Evolutionary conservation across 2,797 vertebrate genomes (phyloP).

Genomic region (Alfaro cultratus): DNA sequence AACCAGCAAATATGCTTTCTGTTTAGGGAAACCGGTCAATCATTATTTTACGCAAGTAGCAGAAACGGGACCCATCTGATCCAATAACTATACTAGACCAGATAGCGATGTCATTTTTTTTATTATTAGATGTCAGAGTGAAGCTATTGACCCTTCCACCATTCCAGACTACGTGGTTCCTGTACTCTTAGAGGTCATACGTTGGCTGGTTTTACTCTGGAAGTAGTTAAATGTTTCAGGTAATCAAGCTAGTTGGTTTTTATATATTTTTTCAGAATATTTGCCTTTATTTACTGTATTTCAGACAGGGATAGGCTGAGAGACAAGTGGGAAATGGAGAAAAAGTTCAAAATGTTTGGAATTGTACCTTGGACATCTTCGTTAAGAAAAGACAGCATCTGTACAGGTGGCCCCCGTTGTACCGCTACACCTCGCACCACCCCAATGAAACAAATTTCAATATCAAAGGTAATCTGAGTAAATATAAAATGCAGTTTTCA

Average conservation of each 20-base stretch:
- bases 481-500: background rate
- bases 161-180: background rate
- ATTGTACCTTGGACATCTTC: background rate
- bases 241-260: background rate
- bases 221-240: background rate
- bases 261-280: background rate
- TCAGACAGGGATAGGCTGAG: background rate
- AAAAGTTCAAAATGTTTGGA: background rate
- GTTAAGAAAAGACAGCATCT: background rate
- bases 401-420: background rate
- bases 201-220: background rate
- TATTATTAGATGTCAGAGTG: background rate
- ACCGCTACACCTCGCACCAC: background rate
- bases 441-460: background rate
- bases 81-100: background rate
- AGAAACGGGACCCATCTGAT: background rate
- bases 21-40: slow-evolving; percentile 43
- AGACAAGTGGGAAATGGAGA: background rate
- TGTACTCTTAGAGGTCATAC: background rate
- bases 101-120: background rate
- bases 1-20: slow-evolving; percentile 37
- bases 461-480: background rate
- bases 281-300: background rate
- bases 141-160: background rate
- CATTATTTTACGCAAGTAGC: background rate